Base-by-base conservation (phyloP, 2,113 vertebrate genomes). In the Phalacrocorax pelagicus region DNA sequence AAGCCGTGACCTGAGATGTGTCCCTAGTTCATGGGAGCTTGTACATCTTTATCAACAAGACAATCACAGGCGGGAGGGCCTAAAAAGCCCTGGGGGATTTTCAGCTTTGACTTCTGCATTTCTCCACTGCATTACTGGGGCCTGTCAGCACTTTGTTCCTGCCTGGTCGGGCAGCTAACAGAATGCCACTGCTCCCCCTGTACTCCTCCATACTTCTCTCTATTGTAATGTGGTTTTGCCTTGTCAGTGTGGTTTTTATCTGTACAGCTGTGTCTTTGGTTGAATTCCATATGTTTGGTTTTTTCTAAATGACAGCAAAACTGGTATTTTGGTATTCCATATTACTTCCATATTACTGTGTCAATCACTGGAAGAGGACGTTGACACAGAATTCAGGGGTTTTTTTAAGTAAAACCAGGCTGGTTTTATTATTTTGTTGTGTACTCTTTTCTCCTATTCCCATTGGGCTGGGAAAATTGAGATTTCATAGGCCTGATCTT, bases 361-460 rank as follows among this genome's bases (percentile, higher is more conserved):
- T 97, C 96, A 96, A 95, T 97, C 95, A 95, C 80, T 73, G 81
- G 55, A 77, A 82, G 54, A 62, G 61, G 58, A 96, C 12, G 3
- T 83, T 97, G 95, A 97, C 89, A 93, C 36, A 61, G 52, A 81
- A 80, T 95, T 97, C 78, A 93, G 44, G 92, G 19, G 15, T 78
- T 88, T 88, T 96, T 95, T 92, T 74, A 86, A 96, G 79, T 91
- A 97, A 97, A 97, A 86, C 52, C 47, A 91, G 83, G 36, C 86
- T 89, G 38, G 57, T 58, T 96, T 96, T 97, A 83, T 97, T 96
- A 95, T 94, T 96, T 97, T 94, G 59, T 65, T 94, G 47, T 94
- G 81, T 74, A 58, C 66, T 97, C 32, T 91, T 97, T 97, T 91
- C 84, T 73, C 66, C 59, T 97, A 58, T 95, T 95, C 91, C 82